Percentiles rank a stretch among this genome's conserved stretches.
Evolutionary conservation across 2,113 vertebrate species (phyloP).

Genomic region (Toxotes chatareus): DNA sequence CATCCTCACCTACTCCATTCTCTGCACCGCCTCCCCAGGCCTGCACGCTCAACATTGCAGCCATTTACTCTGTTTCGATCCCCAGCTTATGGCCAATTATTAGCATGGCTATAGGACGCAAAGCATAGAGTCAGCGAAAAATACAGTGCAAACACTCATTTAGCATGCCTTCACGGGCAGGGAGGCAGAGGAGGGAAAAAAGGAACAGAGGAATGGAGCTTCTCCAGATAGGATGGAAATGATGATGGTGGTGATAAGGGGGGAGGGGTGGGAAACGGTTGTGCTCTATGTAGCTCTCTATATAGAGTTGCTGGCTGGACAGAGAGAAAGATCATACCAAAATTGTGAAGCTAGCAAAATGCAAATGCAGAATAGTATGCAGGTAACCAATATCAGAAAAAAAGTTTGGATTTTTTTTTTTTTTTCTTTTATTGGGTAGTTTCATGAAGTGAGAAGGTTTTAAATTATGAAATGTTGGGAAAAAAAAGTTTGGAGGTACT

Average conservation of each 20-base stretch:
- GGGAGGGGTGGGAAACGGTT: neutral
- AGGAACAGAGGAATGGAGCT: conserved; percentile 2
- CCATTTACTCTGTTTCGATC: conserved; percentile 78
- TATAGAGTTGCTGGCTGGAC: conserved; percentile 6
- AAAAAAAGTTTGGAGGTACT: neutral
- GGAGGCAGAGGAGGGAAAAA: conserved; percentile 7
- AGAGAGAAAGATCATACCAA: conserved; percentile 50
- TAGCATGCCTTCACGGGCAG: conserved; percentile 66
- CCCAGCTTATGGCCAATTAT: conserved; percentile 78
- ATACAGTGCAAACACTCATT: conserved; percentile 74
- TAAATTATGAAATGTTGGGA: conserved; percentile 1
- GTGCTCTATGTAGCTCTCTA: neutral
- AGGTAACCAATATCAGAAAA: conserved; percentile 30
- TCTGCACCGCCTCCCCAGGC: conserved; percentile 49
- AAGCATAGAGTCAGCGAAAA: conserved; percentile 62
- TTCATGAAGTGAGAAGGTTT: conserved; percentile 38
- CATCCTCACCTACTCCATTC: conserved; percentile 35
- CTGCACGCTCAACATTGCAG: conserved; percentile 53
- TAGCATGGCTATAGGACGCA: conserved; percentile 63
- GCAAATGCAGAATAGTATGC: conserved; percentile 57
- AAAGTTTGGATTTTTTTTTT: neutral
- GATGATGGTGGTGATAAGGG: neutral
- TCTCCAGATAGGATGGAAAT: conserved; percentile 38
- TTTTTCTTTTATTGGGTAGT: conserved; percentile 5
- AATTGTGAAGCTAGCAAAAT: conserved; percentile 71